Conservation (phyloP, 1,140 invertebrate species). For the Temnothorax curvispinosus region DNA sequence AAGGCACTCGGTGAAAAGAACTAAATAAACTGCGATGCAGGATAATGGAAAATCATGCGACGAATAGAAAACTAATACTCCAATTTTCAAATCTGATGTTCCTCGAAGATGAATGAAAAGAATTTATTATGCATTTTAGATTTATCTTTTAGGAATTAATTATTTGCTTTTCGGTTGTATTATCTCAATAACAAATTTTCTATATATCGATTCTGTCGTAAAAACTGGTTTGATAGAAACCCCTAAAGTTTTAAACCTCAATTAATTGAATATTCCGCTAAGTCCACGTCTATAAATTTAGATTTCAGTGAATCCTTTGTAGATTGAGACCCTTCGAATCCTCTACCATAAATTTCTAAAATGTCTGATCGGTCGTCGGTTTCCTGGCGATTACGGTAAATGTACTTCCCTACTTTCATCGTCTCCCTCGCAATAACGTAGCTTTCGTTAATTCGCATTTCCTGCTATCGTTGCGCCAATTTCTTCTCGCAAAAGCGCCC, state of each 20-base stretch:
- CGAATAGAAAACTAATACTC: background rate
- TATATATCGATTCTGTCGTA: background rate
- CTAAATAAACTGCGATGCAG: background rate
- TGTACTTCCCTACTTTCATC: background rate
- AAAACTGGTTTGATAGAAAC: background rate
- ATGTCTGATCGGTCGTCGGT: background rate
- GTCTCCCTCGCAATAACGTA: background rate
- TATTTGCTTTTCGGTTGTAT: background rate
- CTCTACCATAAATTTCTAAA: background rate
- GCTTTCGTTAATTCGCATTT: slow-evolving; percentile 25
- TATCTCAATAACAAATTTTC: background rate
- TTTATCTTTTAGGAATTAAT: background rate
- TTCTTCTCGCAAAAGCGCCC: background rate
- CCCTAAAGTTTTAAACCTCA: background rate
- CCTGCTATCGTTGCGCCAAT: background rate
- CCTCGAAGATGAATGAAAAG: background rate
- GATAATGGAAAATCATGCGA: background rate
- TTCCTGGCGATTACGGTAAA: background rate
- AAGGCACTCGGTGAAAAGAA: background rate
- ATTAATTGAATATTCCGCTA: background rate
- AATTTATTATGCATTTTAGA: background rate
- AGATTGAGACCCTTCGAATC: background rate
- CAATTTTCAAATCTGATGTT: background rate
- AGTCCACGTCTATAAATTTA: background rate
- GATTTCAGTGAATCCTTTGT: background rate